Conservation (phyloP, 1,140 invertebrate genomes). For the Dolichoris vasculosae region DNA sequence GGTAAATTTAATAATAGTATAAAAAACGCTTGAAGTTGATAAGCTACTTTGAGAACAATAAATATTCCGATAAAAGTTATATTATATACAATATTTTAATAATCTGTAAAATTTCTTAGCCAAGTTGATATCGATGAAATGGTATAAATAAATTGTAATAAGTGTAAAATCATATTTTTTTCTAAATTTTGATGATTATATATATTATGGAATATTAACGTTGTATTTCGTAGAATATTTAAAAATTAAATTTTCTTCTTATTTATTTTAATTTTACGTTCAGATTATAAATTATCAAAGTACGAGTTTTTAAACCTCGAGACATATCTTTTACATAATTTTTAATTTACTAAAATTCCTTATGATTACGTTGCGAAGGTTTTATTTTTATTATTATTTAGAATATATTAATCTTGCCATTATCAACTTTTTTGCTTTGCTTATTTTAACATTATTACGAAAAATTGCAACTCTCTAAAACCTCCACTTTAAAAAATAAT, state of each 20-base stretch:
- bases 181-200: too few species aligned
- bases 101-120: not conserved
- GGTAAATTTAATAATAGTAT: not conserved
- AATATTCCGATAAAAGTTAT: not conserved
- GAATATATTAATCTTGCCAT: not conserved
- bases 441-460: not conserved
- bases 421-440: not conserved
- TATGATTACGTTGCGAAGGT: not conserved
- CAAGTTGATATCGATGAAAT: not conserved
- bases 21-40: not conserved
- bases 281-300: not conserved
- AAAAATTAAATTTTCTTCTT: too few species aligned
- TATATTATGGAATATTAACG: too few species aligned
- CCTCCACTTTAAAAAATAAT: not conserved
- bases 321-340: not conserved
- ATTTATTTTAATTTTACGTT: too few species aligned
- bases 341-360: not conserved
- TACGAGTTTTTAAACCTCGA: not conserved
- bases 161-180: too few species aligned
- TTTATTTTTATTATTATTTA: not conserved
- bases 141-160: not conserved
- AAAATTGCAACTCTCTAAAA: not conserved
- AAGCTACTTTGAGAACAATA: too few species aligned
- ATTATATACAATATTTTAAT: not conserved
- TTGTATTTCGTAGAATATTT: too few species aligned